Evolutionary conservation across 2,888 invertebrate species (phyloP).

Genomic region (Megastigmus dorsalis): DNA sequence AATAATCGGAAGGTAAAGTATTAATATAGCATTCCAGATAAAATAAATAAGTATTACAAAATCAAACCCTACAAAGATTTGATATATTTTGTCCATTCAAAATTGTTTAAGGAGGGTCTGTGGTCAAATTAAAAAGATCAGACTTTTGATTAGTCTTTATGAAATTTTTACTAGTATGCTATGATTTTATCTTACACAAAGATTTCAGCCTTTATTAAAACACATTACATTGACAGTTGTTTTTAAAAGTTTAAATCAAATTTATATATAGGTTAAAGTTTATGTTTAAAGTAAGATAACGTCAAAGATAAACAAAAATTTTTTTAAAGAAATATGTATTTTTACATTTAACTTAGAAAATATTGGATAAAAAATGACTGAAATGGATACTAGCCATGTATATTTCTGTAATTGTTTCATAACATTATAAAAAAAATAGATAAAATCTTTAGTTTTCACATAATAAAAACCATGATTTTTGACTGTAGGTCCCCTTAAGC

Average conservation of each 20-base stretch:
- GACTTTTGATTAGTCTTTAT: slow-evolving; percentile 1
- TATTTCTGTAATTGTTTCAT: slow-evolving; percentile 8
- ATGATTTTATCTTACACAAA: neutral
- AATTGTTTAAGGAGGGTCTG: slow-evolving; percentile 26
- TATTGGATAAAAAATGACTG: slow-evolving; percentile 9
- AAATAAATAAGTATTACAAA: slow-evolving; percentile 35
- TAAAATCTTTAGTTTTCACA: slow-evolving; percentile 3
- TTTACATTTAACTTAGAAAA: slow-evolving; percentile 24
- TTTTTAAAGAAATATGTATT: slow-evolving; percentile 26
- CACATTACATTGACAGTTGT: too few relatives aligned
- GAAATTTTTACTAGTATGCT: neutral
- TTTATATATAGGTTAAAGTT: slow-evolving; percentile 37
- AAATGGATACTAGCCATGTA: slow-evolving; percentile 23
- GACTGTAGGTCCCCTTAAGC: slow-evolving; percentile 31
- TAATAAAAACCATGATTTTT: slow-evolving; percentile 14
- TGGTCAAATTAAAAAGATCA: slow-evolving; percentile 19
- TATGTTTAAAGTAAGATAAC: slow-evolving; percentile 14
- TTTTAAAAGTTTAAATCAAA: slow-evolving; percentile 21
- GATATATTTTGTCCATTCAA: slow-evolving; percentile 11
- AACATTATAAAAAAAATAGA: neutral
- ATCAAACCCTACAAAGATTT: neutral
- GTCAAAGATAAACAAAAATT: too few relatives aligned
- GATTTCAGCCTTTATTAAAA: neutral
- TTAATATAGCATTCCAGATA: slow-evolving; percentile 56
- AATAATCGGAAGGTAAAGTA: slow-evolving; percentile 51